Conservation (phyloP, 2,888 invertebrate genomes). For the Mythimna vitellina region DNA sequence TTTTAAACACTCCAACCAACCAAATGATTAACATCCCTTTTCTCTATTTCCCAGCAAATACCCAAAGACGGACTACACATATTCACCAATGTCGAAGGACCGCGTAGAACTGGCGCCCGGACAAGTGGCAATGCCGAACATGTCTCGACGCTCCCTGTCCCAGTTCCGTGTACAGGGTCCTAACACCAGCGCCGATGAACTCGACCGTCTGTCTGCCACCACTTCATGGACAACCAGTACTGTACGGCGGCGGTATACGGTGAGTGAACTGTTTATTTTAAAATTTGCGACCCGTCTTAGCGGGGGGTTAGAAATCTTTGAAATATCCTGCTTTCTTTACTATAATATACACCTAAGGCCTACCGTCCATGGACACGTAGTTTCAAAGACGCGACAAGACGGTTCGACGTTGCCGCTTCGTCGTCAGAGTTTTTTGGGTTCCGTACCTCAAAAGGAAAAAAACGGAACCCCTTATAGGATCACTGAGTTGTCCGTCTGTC, state of each 20-base stretch:
- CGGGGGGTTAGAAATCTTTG: too few species aligned
- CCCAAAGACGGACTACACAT: slow-evolving; percentile 98
- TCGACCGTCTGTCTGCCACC: slow-evolving; percentile 75
- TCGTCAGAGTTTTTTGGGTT: too few species aligned
- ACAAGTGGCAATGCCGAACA: slow-evolving; percentile 96
- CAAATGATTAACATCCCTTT: neutral
- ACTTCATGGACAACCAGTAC: slow-evolving; percentile 74
- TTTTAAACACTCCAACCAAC: neutral
- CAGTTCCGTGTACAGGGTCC: slow-evolving; percentile 90
- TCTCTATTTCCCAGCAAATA: slow-evolving; percentile 91
- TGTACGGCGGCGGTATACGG: slow-evolving; percentile 77
- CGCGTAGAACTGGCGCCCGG: slow-evolving; percentile 95
- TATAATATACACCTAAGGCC: too few species aligned
- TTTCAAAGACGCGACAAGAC: too few species aligned
- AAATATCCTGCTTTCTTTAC: too few species aligned
- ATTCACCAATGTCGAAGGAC: slow-evolving; percentile 95
- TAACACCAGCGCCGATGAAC: slow-evolving; percentile 77
- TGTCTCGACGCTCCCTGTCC: slow-evolving; percentile 94
- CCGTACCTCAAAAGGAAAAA: too few species aligned
- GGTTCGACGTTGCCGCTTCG: too few species aligned
- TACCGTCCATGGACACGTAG: too few species aligned
- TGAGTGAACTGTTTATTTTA: too few species aligned
- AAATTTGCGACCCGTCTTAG: too few species aligned
- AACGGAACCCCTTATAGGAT: too few species aligned
- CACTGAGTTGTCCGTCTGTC: too few species aligned